phyloP scores from a whole-genome alignment of 2,113 vertebrate species.

The Alethe castanea region DNA sequence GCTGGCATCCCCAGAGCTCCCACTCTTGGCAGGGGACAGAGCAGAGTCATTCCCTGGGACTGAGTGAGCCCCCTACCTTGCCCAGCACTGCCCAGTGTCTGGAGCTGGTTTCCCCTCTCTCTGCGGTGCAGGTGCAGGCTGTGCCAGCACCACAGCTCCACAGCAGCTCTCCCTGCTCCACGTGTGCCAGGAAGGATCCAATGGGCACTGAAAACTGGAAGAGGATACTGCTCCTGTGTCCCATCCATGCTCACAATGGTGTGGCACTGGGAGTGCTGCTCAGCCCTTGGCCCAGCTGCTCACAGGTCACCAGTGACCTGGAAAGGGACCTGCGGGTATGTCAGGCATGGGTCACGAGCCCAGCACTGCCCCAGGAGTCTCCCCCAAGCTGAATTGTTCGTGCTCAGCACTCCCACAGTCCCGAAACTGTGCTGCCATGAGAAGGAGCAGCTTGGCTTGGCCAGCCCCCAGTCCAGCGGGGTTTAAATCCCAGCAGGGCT shows the following conservation, averaged over 20 bases:
- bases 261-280: background rate
- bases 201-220: background rate
- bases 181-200: background rate
- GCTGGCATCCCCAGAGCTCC: background rate
- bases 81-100: background rate
- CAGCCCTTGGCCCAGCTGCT: background rate
- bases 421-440: rapidly evolving
- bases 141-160: background rate
- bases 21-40: rapidly evolving
- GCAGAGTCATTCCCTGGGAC: background rate
- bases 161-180: background rate
- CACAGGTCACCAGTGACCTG: conserved; percentile 2
- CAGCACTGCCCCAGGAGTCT: background rate
- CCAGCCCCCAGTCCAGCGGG: background rate
- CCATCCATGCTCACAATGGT: background rate
- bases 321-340: background rate
- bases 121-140: rapidly evolving
- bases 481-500: background rate
- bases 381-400: background rate
- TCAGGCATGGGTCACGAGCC: background rate
- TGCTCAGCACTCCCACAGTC: background rate
- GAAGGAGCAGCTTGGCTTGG: background rate
- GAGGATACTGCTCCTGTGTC: background rate
- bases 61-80: background rate
- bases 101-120: background rate